phyloP scores from a whole-genome alignment of 2,888 invertebrate genomes.

The Hipparchia sbordonii region DNA sequence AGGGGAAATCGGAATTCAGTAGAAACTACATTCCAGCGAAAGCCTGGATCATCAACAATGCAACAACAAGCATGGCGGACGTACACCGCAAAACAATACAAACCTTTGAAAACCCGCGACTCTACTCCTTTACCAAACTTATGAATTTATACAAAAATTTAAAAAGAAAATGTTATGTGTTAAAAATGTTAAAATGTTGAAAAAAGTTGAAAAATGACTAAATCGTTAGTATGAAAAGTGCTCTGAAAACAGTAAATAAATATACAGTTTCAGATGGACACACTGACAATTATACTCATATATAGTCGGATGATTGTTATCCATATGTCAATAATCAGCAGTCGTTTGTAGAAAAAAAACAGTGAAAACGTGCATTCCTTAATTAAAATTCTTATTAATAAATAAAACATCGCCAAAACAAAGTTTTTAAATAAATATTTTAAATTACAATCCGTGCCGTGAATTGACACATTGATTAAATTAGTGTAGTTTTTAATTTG shows the following conservation, averaged over 20 bases:
- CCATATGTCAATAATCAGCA: not conserved
- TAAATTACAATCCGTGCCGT: not conserved
- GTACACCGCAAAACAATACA: constrained; percentile 26
- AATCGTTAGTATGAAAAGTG: too few species aligned
- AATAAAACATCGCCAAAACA: not conserved
- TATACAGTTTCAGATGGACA: constrained; percentile 1
- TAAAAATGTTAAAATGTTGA: too few species aligned
- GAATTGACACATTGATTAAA: not conserved
- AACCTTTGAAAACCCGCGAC: not conserved
- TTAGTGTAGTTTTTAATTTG: not conserved
- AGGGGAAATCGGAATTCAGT: constrained; percentile 33
- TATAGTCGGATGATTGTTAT: not conserved
- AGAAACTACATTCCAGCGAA: constrained; percentile 38
- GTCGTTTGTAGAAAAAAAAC: constrained; percentile 10
- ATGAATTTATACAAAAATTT: not conserved
- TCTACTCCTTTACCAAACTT: not conserved
- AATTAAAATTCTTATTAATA: not conserved
- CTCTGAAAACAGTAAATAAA: not conserved
- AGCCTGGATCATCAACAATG: constrained; percentile 39
- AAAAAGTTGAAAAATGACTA: too few species aligned
- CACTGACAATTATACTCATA: not conserved
- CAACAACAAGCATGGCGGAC: constrained; percentile 31
- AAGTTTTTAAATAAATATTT: not conserved
- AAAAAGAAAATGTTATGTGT: not conserved
- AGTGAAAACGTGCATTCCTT: constrained; percentile 7